Conservation (phyloP, 2,797 vertebrate species). For the Intellagama lesueurii region DNA sequence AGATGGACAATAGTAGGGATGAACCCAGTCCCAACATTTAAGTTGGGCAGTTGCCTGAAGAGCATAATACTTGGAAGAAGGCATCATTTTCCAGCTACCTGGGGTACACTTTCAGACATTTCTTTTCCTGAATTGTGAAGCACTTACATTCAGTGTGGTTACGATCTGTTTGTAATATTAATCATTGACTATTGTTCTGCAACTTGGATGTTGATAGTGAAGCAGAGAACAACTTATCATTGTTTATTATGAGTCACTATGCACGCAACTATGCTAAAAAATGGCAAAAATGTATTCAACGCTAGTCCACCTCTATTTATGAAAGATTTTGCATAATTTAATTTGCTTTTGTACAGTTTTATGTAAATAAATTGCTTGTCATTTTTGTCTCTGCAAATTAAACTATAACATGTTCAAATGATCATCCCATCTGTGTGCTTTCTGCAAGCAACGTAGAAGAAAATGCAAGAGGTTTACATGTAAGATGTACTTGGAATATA, state of each 20-base stretch:
- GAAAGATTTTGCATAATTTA: slow-evolving; percentile 99
- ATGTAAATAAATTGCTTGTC: slow-evolving; percentile 99
- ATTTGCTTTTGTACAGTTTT: slow-evolving; percentile 99
- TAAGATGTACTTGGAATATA: slow-evolving; percentile 44
- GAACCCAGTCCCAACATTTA: slow-evolving; percentile 30
- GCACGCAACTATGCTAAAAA: slow-evolving; percentile 99
- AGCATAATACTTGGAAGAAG: slow-evolving; percentile 54
- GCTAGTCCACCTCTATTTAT: slow-evolving; percentile 99
- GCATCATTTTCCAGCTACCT: slow-evolving; percentile 73
- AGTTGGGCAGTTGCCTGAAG: slow-evolving; percentile 47
- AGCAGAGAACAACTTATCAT: slow-evolving; percentile 97
- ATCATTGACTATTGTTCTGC: slow-evolving; percentile 98
- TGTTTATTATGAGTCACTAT: slow-evolving; percentile 99
- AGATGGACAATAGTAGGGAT: slow-evolving; percentile 51
- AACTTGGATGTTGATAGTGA: slow-evolving; percentile 99
- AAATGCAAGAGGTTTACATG: slow-evolving; percentile 48
- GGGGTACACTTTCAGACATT: slow-evolving; percentile 86
- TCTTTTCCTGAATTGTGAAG: slow-evolving; percentile 84
- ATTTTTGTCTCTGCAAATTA: slow-evolving; percentile 99
- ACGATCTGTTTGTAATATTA: slow-evolving; percentile 95
- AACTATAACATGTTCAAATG: slow-evolving; percentile 98
- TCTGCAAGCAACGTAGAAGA: slow-evolving; percentile 50
- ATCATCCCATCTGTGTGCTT: slow-evolving; percentile 74
- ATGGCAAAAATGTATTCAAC: slow-evolving; percentile 97
- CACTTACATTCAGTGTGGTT: slow-evolving; percentile 91